Evolutionary conservation across 2,888 invertebrate species (phyloP).

Genomic region (Chouioia cunea): DNA sequence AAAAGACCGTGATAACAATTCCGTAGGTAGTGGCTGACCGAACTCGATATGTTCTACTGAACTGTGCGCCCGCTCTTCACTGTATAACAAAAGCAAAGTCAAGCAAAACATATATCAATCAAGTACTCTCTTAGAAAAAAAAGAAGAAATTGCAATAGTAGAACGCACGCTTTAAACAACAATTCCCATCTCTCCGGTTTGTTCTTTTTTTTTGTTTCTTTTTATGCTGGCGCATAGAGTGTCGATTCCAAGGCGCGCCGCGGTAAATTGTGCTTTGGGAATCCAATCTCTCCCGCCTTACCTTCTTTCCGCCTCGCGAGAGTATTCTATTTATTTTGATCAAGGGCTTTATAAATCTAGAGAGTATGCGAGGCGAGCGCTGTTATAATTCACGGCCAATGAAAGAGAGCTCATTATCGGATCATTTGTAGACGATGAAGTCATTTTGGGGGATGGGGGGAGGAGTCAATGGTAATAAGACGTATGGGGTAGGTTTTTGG

Average conservation of each 20-base stretch:
- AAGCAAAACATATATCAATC: too few relatives aligned
- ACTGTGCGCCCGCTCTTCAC: too few relatives aligned
- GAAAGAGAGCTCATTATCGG: slow-evolving; percentile 23
- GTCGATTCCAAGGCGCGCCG: slow-evolving; percentile 7
- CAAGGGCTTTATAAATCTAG: background rate
- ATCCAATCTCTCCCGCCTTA: slow-evolving; percentile 32
- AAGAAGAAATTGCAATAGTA: slow-evolving; percentile 1
- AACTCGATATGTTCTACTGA: too few relatives aligned
- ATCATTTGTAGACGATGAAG: too few relatives aligned
- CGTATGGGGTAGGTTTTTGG: too few relatives aligned
- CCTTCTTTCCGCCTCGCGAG: background rate
- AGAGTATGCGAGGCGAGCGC: background rate
- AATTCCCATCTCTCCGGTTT: background rate
- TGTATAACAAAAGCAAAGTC: too few relatives aligned
- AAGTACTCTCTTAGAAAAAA: too few relatives aligned
- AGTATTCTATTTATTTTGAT: slow-evolving; percentile 23
- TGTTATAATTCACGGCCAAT: slow-evolving; percentile 26
- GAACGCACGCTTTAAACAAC: slow-evolving; percentile 20
- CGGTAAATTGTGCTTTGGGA: slow-evolving; percentile 30
- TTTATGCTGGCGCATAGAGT: background rate
- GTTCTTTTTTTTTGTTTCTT: background rate
- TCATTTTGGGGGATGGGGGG: too few relatives aligned
- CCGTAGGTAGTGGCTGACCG: too few relatives aligned
- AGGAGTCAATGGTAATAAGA: too few relatives aligned
- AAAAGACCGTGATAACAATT: too few relatives aligned